Conservation (phyloP, 1,140 invertebrate species). For the Bactericera cockerelli region DNA sequence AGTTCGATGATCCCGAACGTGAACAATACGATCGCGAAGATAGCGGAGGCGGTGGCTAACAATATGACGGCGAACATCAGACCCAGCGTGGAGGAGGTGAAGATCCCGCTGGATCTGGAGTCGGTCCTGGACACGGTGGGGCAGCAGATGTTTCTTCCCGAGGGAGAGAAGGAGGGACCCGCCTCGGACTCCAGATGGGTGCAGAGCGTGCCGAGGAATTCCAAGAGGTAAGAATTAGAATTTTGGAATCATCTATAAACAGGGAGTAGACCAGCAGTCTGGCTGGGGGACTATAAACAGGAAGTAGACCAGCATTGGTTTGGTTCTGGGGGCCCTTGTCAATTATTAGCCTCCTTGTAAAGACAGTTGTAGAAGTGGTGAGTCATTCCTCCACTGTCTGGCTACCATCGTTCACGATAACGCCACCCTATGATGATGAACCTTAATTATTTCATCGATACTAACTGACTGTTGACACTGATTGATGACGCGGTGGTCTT, state of each 20-base stretch:
- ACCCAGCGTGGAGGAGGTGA: neutral
- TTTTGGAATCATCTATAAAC: too few relatives aligned
- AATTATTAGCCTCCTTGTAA: too few relatives aligned
- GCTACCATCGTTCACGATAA: too few relatives aligned
- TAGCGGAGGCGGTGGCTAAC: neutral
- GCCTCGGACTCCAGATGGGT: neutral
- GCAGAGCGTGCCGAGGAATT: neutral
- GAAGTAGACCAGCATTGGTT: too few relatives aligned
- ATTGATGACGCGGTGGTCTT: too few relatives aligned
- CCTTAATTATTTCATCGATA: neutral
- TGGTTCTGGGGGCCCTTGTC: too few relatives aligned
- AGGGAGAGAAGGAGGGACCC: neutral
- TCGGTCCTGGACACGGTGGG: neutral
- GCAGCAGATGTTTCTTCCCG: constrained; percentile 3
- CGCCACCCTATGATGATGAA: neutral
- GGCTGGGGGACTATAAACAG: too few relatives aligned
- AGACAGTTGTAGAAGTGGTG: too few relatives aligned
- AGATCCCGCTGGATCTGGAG: neutral
- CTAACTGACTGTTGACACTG: neutral
- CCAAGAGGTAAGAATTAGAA: neutral
- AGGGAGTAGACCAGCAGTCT: too few relatives aligned
- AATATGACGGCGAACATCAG: neutral
- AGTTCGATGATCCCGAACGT: too few relatives aligned
- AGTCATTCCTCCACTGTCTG: too few relatives aligned
- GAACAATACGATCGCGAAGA: neutral